Percentiles rank a stretch among this genome's conserved stretches.
Evolutionary conservation across 2,888 invertebrate species (phyloP).

Genomic region (Cartodere bifasciata): DNA sequence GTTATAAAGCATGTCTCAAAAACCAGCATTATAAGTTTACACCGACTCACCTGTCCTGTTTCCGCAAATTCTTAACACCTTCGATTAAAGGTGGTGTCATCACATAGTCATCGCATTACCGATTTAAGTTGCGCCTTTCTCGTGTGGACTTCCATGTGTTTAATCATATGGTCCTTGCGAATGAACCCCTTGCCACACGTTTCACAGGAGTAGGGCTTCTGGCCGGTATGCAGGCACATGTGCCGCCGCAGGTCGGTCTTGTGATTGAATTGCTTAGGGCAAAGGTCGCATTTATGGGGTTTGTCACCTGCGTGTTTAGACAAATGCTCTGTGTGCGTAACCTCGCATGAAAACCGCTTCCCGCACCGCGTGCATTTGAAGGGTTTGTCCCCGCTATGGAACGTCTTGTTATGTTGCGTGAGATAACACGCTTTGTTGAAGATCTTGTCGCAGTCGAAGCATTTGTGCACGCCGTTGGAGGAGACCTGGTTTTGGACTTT

Average conservation of each 20-base stretch:
- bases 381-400: slow-evolving; percentile 76
- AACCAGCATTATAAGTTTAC: too few species aligned
- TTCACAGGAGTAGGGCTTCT: slow-evolving; percentile 70
- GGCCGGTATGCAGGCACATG: slow-evolving; percentile 76
- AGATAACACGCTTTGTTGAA: slow-evolving; percentile 81
- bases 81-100: too few species aligned
- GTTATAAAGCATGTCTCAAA: too few species aligned
- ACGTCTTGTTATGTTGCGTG: slow-evolving; percentile 82
- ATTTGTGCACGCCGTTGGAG: slow-evolving; percentile 42
- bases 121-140: slow-evolving; percentile 37
- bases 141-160: slow-evolving; percentile 71
- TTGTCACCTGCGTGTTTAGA: slow-evolving; percentile 71
- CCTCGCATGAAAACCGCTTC: slow-evolving; percentile 65
- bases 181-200: slow-evolving; percentile 80
- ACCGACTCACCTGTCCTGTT: too few species aligned
- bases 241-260: slow-evolving; percentile 81
- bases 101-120: not conserved
- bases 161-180: slow-evolving; percentile 82
- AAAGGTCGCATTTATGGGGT: slow-evolving; percentile 73
- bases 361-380: slow-evolving; percentile 77
- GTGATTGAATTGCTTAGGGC: slow-evolving; percentile 83
- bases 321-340: slow-evolving; percentile 59
- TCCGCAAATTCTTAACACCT: too few species aligned
- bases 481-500: slow-evolving; percentile 9
- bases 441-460: slow-evolving; percentile 69